Evolutionary conservation across 2,797 vertebrate species (phyloP).

Genomic region (Sebastes kiyomatsui): DNA sequence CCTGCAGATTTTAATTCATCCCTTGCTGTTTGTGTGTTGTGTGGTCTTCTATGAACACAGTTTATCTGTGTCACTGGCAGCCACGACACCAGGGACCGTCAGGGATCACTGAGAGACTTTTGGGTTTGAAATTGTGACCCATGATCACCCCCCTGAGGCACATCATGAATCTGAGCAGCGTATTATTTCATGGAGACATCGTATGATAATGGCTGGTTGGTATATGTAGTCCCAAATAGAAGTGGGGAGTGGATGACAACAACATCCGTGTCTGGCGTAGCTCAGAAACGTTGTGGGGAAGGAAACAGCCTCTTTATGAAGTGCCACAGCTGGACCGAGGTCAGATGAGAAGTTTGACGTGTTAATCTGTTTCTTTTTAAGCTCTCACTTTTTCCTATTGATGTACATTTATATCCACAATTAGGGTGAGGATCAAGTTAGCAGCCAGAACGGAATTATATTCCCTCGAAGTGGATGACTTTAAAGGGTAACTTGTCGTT

Average conservation of each 20-base stretch:
- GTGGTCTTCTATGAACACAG: conserved; percentile 64
- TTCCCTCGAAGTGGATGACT: neutral
- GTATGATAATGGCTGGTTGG: conserved; percentile 57
- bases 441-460: neutral
- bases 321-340: neutral
- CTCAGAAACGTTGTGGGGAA: conserved; percentile 18
- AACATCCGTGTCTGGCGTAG: conserved; percentile 43
- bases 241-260: conserved; percentile 35
- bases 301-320: conserved; percentile 1
- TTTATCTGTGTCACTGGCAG: conserved; percentile 29
- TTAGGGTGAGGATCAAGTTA: neutral
- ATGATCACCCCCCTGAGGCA: neutral
- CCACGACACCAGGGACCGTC: neutral
- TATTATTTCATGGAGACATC: conserved; percentile 59
- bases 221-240: conserved; percentile 52
- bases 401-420: neutral
- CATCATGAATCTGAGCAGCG: conserved; percentile 5
- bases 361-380: conserved; percentile 15
- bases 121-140: conserved; percentile 41
- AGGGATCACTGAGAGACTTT: conserved; percentile 4
- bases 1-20: conserved; percentile 10
- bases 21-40: conserved; percentile 61
- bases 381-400: conserved; percentile 13
- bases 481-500: neutral
- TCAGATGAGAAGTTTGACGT: neutral